These are phyloP conservation scores for Natator depressus DNA, from an alignment of 2,113 vertebrate species.

Conservation along the genomic window DNA sequence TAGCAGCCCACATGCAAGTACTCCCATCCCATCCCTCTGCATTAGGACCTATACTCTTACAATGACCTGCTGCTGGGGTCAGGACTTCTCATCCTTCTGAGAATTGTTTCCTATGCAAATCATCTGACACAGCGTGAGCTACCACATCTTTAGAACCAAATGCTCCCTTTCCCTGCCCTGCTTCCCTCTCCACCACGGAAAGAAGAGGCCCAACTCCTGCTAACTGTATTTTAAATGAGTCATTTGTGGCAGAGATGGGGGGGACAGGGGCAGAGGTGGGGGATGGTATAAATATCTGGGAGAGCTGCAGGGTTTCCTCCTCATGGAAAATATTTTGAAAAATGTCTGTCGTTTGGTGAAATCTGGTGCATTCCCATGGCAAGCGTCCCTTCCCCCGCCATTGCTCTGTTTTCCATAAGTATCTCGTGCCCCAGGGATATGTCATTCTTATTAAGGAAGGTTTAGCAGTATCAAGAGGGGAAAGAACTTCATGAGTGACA, in stretches of 20 bases:
- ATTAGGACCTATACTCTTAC: too few relatives aligned
- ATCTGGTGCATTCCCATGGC: neutral
- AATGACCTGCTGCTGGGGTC: too few relatives aligned
- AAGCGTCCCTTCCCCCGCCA: neutral
- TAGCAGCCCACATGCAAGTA: too few relatives aligned
- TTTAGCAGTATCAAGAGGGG: neutral
- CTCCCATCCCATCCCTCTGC: too few relatives aligned
- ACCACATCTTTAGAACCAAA: neutral
- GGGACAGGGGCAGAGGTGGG: neutral
- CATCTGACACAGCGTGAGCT: neutral
- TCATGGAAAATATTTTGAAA: neutral
- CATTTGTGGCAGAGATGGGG: neutral
- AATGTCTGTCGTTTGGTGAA: neutral
- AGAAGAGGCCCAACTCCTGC: neutral
- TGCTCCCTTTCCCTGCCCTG: too few relatives aligned
- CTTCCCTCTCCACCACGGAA: neutral
- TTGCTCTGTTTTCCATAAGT: neutral
- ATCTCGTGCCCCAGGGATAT: neutral
- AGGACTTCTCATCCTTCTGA: too few relatives aligned
- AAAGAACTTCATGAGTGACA: neutral
- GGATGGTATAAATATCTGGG: neutral
- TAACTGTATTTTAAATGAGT: neutral
- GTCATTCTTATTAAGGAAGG: neutral
- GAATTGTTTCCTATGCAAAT: too few relatives aligned
- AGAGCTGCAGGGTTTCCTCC: neutral